These are phyloP conservation scores for Eurystomus glaucurus DNA, from an alignment of 2,797 vertebrate genomes.

Conservation along the genomic window DNA sequence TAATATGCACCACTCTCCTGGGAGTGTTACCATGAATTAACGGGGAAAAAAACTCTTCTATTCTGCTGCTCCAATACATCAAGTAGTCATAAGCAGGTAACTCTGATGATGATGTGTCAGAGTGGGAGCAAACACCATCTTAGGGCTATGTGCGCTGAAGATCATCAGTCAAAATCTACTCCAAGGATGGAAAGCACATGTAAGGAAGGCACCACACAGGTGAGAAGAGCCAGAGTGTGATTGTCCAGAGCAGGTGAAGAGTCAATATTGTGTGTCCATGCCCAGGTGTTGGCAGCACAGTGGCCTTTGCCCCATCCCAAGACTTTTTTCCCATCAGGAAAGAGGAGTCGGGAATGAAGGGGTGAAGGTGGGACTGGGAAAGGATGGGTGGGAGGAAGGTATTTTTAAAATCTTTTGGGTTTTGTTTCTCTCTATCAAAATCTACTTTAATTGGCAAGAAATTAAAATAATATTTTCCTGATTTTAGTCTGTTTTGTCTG, in stretches of 20 bases:
- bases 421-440: not conserved
- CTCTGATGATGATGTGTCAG: not conserved
- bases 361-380: too few relatives aligned
- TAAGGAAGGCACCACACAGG: not conserved
- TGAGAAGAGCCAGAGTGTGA: not conserved
- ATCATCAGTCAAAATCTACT: not conserved
- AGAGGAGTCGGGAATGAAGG: too few relatives aligned
- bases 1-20: not conserved
- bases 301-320: not conserved
- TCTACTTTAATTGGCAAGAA: not conserved
- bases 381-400: too few relatives aligned
- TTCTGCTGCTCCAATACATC: not conserved
- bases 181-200: not conserved
- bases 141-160: not conserved
- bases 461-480: not conserved
- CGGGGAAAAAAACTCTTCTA: not conserved
- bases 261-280: fast-evolving
- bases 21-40: not conserved
- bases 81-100: not conserved
- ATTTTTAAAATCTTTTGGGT: not conserved
- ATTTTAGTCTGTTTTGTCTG: not conserved
- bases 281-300: not conserved
- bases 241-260: not conserved
- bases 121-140: not conserved
- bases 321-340: too few relatives aligned